Base-by-base conservation (phyloP, 2,888 invertebrate species). In the Agrochola circellaris region DNA sequence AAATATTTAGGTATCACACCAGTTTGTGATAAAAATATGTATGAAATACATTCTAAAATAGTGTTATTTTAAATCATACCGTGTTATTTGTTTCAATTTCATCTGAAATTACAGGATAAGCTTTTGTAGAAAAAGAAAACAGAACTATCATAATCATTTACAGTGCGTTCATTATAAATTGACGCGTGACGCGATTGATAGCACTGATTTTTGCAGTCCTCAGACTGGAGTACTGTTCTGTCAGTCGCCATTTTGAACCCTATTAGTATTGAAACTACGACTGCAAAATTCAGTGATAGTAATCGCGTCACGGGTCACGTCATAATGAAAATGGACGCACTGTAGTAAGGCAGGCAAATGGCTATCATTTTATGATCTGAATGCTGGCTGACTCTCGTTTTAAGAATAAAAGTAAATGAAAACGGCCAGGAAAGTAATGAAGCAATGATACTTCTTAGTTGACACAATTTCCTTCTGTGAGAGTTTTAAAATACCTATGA, bases 361-460 rank as follows among this genome's bases (percentile, higher is more conserved):
- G 34, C 9, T 45, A 54, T 56, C 34, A 62, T 75, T 75, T 61
- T 54, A 45, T 45, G 23, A 45, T 34, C 6, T 23, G n/a, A 60
- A 60, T 56, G 8, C 45, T n/a, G 15, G 5, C 77, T 62, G 26
- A 34, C 23, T 26, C 23, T 56, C n/a, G n/a, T 77, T 77, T 38
- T 38, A 62, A 68, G 11, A 68, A 61, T 77, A 26, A 61, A 62
- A 70, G 23, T 48, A 69, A 64, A 77, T 48, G 56, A 34, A 61
- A 77, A 76, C 34, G 20, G 45, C 11, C 68, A 20, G 26, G 34
- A 56, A 70, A 42, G 8, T 64, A 48, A 77, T 45, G 69, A 77
- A 70, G 38, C 77, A 70, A 77, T 77, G 70, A 70, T 61, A 54
- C 54, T 77, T 64, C 38, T 64, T 30, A 70, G 64, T 42, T 51